Conservation (phyloP, 1,140 invertebrate species). For the honey bee (Apis mellifera) region DNA sequence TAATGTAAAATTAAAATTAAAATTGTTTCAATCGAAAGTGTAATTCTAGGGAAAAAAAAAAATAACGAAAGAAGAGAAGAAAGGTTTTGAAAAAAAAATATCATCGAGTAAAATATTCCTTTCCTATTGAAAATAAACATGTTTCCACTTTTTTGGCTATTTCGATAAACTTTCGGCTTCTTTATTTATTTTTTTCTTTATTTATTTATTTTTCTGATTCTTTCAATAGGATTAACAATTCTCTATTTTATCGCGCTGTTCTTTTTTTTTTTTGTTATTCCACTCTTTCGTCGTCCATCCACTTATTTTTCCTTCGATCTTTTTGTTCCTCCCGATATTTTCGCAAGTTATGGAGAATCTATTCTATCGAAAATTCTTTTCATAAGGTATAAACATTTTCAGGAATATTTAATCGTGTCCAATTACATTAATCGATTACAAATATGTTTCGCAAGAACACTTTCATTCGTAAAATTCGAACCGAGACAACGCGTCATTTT, state of each 20-base stretch:
- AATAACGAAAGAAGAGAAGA: background rate
- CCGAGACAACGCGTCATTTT: no score
- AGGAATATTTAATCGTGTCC: no score
- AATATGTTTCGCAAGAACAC: no score
- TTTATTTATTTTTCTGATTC: conserved; percentile 9
- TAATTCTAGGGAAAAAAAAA: background rate
- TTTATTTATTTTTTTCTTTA: conserved; percentile 7
- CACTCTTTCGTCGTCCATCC: background rate
- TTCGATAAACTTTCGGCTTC: background rate
- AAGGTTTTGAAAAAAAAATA: background rate
- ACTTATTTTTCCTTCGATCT: background rate
- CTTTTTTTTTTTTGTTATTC: background rate
- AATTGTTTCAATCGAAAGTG: no score
- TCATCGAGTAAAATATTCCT: no score
- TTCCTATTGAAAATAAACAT: background rate
- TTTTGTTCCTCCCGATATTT: background rate
- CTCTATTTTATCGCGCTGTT: background rate
- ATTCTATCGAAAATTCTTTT: background rate
- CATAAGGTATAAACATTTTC: background rate
- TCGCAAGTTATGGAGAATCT: background rate
- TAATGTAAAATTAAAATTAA: no score
- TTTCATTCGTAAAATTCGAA: no score
- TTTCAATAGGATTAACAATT: background rate
- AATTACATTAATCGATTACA: no score
- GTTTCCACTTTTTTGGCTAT: background rate